Base-by-base conservation (phyloP, 2,888 invertebrate genomes). In the Drosophila neutralis region DNA sequence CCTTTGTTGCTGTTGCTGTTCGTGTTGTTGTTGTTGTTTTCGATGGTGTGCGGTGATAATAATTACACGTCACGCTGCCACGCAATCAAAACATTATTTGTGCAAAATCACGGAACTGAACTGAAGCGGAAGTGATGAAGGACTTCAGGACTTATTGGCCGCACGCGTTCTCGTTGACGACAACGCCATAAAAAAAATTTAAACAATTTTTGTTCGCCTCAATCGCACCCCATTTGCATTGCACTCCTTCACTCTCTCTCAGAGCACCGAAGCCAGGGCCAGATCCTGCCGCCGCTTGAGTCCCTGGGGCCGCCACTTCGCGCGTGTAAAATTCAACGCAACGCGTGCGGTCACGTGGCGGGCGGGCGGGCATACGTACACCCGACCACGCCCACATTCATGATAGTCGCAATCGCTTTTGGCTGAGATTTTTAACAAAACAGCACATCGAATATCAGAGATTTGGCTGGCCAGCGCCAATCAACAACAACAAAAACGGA, bases 91-190 rank as follows among this genome's bases (percentile, higher is more conserved):
- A 90, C 89, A 90, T 90, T 91, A 87, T 90, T 91, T 92, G 91
- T 91, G 91, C 87, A 77, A 84, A 91, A 91, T 91, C 91, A 91
- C 91, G 90, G 83, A 88, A 76, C 84, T 91, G 91, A 89, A 92
- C 88, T 90, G 85, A 91, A 83, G 90, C 91, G 91, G 91, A 91
- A 91, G 92, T 91, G 91, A 91, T 92, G 91, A 92, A 91, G 91
- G 87, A 87, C 78, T 76, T 68, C 49, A 49, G 27, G 91, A 91
- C 91, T 79, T 65, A 91, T 91, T 91, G 91, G 90, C 90, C 90
- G 89, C 91, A 91, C 91, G 92, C 92, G 91, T 85, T 60, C 74
- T 54, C 68, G 56, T 63, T 63, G 58, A 62, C 64, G 71, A 35
- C 64, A 24, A 10, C 51, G 38, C 54, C 58, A 57, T 59, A 13